phyloP scores from a whole-genome alignment of 1,140 invertebrate species.

The Rhyzopertha dominica region DNA sequence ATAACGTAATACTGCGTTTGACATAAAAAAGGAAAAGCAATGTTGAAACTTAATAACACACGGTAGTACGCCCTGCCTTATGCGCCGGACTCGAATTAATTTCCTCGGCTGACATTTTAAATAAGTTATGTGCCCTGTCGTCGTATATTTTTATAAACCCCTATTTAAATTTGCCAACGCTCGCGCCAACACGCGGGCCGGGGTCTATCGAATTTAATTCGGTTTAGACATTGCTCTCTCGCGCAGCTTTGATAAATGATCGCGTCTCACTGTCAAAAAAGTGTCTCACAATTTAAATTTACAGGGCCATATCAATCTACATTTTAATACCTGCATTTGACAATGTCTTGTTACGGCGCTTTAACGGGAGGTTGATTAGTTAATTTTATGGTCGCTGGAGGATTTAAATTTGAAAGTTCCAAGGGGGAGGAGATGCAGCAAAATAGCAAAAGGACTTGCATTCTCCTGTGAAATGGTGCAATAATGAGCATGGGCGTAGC shows the following conservation, averaged over 20 bases:
- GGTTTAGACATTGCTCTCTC: constrained; percentile 12
- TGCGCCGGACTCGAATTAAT: constrained; percentile 41
- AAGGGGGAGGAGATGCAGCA: too few relatives aligned
- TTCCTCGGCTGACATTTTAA: constrained; percentile 42
- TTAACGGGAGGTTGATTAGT: too few relatives aligned
- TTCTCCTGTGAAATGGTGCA: too few relatives aligned
- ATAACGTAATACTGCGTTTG: constrained; percentile 34
- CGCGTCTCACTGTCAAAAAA: constrained; percentile 38
- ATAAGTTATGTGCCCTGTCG: constrained; percentile 43
- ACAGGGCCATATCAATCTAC: too few relatives aligned
- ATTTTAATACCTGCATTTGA: too few relatives aligned
- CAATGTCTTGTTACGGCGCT: too few relatives aligned
- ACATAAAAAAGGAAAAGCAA: constrained; percentile 36
- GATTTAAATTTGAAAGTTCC: too few relatives aligned
- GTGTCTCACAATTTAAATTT: constrained; percentile 33
- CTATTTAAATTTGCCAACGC: constrained; percentile 36
- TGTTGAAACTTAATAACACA: constrained; percentile 37
- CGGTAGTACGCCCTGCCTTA: too few relatives aligned
- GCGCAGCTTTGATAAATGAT: constrained; percentile 35
- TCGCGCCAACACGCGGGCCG: background rate
- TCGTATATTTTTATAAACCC: constrained; percentile 44
- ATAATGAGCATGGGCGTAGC: too few relatives aligned
- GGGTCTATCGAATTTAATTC: background rate
- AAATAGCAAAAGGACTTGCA: too few relatives aligned
- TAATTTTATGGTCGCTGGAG: too few relatives aligned